These are phyloP conservation scores for Drosophila kanekoi DNA, from an alignment of 2,888 invertebrate genomes.

Conservation along the genomic window DNA sequence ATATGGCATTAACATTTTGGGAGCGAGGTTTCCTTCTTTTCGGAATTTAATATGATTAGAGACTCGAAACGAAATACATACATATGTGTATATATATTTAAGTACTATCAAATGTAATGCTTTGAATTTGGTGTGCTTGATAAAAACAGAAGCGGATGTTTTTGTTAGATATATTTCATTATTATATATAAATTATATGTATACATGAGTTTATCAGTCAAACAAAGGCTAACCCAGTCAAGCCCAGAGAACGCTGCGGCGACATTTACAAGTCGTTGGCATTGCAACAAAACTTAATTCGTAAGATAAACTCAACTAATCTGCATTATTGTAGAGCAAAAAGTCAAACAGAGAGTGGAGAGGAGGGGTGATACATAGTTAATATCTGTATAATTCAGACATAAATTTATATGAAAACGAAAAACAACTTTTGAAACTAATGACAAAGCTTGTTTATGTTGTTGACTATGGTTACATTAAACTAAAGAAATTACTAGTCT, in stretches of 20 bases:
- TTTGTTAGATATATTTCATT: constrained; percentile 18
- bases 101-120: neutral
- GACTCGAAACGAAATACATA: neutral
- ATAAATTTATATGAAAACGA: too few relatives aligned
- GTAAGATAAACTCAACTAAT: constrained; percentile 37
- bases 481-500: too few relatives aligned
- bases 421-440: too few relatives aligned
- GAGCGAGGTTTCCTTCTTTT: constrained; percentile 28
- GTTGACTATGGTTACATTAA: too few relatives aligned
- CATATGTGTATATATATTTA: constrained; percentile 3
- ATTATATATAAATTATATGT: constrained; percentile 1
- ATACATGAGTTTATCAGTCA: constrained; percentile 30
- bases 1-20: constrained; percentile 16
- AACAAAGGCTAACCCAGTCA: neutral
- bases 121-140: constrained; percentile 9
- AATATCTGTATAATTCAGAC: neutral
- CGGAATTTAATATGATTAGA: constrained; percentile 17
- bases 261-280: constrained; percentile 45
- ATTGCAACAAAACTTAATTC: constrained; percentile 21
- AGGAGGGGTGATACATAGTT: neutral
- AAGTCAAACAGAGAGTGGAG: constrained; percentile 23
- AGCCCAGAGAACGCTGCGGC: constrained; percentile 36
- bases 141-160: constrained; percentile 42
- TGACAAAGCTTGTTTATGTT: too few relatives aligned
- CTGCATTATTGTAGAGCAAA: constrained; percentile 20